Evolutionary conservation across 2,888 invertebrate genomes (phyloP), one percentile per base, ranked within the genome.

Genomic region (Drosophila meridionalis): DNA sequence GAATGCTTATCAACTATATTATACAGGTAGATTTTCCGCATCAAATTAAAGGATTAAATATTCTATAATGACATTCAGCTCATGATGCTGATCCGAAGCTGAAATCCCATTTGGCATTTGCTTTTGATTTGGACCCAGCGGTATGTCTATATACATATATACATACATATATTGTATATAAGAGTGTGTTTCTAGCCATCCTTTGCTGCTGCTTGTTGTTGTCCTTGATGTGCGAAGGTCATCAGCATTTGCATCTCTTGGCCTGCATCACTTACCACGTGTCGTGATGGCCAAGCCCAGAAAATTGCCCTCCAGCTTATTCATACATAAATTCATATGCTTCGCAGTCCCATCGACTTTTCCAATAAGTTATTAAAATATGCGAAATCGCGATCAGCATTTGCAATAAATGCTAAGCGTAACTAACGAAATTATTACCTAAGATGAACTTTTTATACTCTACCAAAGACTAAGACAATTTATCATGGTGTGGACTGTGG

Each of bases 351-450:
- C 63, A 76, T 64, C 68, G 63, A 69, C 61, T 66, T 64, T 64
- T 71, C 59, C 75, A 80, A 83, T 89, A 84, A 89, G 82, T 83
- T 88, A 86, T 84, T 84, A 86, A 84, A 83, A 89, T 85, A 85
- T 85, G 74, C 89, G 65, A 26, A 79, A 73, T 69, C 68, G 69
- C 60, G 28, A 47, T 7, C 58, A 65, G 73, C 43, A 76, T 76
- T 73, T 67, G 70, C 82, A 74, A 80, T 87, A 83, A 72, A 83
- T 72, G 82, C 50, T 75, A 60, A 80, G 80, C 82, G 73, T 77
- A 81, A 77, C 74, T 73, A 77, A 71, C 56, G 72, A 78, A 76
- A 76, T 72, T 68, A 71, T 80, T 60, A 61, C 58, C 56, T 64
- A 36, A 20, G 56, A 63, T 12, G 63, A 40, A 58, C 48, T 26